Base-by-base conservation (phyloP, 1,140 invertebrate species). In the Drosophila obscura region DNA sequence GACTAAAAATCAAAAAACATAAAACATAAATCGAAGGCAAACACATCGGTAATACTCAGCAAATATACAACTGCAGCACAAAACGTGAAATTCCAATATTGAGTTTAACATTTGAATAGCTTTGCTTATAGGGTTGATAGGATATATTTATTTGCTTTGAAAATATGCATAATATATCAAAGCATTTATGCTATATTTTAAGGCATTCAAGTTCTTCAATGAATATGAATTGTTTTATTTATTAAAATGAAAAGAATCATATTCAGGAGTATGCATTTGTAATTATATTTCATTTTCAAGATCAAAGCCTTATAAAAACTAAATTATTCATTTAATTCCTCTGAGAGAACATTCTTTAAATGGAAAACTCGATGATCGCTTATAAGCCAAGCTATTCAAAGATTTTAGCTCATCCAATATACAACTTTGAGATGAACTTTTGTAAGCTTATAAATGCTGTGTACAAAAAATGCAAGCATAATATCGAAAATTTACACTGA, bases 401-500 rank as follows among this genome's bases (percentile, higher is more conserved):
- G 66, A n/a, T 59, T 66, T 16, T 9, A 26, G 46, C 22, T 65
- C 61, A 56, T 48, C 31, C 41, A 49, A 53, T 19, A 66, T 55
- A 15, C 53, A 13, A 16, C 39, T 68, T 69, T 67, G 64, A 69
- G 66, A 68, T 68, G 44, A 68, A 69, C 63, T 69, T 68, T 69
- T 69, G 43, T 57, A 48, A 56, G 66, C 63, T 56, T 57, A 57
- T 13, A 11, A 39, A 13, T 39, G 66, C 66, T 69, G 63, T 69
- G 51, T 69, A 69, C 64, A 69, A 56, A 39, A 11, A 65, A 4
- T 13, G 51, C 62, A 69, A 67, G 64, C 66, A 69, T 22, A 31
- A 69, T 69, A 69, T 68, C 63, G 44, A 49, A 69, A 68, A 68
- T 66, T 67, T 69, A 69, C 66, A 69, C 41, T 56, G 66, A 66